Conservation (phyloP, 64 coral and sea anemone species). For the Dendrophyllia cribrosa region DNA sequence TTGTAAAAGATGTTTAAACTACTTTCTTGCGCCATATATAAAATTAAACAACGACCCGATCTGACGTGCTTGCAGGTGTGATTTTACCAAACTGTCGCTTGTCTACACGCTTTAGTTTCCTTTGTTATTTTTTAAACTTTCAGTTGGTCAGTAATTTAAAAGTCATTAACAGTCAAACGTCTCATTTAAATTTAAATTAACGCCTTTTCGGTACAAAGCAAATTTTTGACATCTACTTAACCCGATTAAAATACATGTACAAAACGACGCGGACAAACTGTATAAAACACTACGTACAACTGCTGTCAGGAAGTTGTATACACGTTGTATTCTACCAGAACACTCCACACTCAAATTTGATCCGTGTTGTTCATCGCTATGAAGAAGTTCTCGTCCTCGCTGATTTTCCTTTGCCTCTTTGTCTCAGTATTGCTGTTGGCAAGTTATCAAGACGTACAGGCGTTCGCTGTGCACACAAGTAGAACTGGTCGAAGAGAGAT, state of each 20-base stretch:
- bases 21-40: no score
- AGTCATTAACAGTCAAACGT: neutral
- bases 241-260: neutral
- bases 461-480: neutral
- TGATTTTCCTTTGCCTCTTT: slow-evolving; percentile 6
- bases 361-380: neutral
- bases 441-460: neutral
- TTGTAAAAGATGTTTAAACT: no score
- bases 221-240: neutral
- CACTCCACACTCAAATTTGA: neutral
- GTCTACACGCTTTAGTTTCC: neutral
- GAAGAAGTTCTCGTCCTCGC: neutral
- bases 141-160: neutral
- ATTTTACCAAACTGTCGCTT: neutral
- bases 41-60: neutral
- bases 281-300: neutral
- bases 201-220: neutral
- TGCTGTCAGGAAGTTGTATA: neutral
- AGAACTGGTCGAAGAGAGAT: neutral
- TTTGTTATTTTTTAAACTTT: neutral
- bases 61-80: neutral
- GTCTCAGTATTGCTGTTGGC: neutral
- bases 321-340: neutral
- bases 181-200: neutral
- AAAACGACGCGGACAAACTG: neutral